Evolutionary conservation across 2,888 invertebrate species (phyloP).

Genomic region (Brachynemurus nebulosus): DNA sequence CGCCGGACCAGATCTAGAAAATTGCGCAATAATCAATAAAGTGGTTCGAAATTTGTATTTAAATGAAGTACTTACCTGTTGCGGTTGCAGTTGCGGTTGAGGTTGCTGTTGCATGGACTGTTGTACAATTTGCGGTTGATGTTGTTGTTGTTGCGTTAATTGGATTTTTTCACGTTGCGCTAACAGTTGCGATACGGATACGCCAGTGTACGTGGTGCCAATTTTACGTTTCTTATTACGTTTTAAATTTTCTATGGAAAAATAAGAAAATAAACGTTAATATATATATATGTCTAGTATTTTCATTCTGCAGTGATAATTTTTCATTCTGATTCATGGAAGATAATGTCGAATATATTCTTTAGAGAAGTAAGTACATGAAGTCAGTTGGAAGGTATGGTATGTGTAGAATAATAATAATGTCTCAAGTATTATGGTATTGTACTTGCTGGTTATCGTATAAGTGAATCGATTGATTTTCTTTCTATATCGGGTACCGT

Average conservation of each 20-base stretch:
- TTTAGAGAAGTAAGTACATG: not conserved
- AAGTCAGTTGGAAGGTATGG: not conserved
- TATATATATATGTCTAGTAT: not conserved
- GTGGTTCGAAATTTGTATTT: conserved; percentile 6
- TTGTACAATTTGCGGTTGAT: conserved; percentile 26
- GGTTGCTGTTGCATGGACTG: conserved; percentile 28
- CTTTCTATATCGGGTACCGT: too few relatives aligned
- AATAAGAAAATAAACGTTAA: conserved; percentile 10
- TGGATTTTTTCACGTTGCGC: conserved; percentile 47
- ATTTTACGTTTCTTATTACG: conserved; percentile 49
- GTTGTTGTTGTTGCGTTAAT: conserved; percentile 35
- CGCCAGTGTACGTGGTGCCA: conserved; percentile 41
- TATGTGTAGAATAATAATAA: too few relatives aligned
- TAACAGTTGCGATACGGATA: conserved; percentile 50
- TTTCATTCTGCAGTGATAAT: not conserved
- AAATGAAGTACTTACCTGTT: conserved; percentile 4
- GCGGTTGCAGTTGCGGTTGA: conserved; percentile 10
- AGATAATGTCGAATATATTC: not conserved
- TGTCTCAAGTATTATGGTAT: too few relatives aligned
- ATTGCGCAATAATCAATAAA: conserved; percentile 9
- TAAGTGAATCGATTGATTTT: too few relatives aligned
- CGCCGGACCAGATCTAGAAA: conserved; percentile 24
- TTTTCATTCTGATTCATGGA: not conserved
- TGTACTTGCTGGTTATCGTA: too few relatives aligned
- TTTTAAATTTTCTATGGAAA: conserved; percentile 39